Base-by-base conservation (phyloP, 2,797 vertebrate species). In the Cyprinodon diabolis region DNA sequence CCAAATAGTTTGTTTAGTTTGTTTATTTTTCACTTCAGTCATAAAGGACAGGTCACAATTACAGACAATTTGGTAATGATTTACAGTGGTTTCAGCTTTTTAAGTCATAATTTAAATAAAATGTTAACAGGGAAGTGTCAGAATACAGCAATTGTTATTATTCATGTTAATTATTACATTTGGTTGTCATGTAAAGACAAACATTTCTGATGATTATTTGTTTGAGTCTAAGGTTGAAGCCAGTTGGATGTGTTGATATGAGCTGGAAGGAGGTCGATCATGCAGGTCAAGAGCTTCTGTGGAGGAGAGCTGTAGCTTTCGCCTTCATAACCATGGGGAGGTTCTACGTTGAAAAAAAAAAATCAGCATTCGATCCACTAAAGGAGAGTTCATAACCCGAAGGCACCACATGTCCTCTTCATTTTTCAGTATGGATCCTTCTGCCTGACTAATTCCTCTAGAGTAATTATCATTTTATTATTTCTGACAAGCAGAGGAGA, bases 341-440 rank as follows among this genome's bases (percentile, higher is more conserved):
- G 58, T 62, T 62, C 12, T 40, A 65, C 37, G 45, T 7, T 30
- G 30, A 30, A 30, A 30, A 30, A 30, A 45, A 66, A 45, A 47
- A n/a, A 66, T 37, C 13, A 66, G n/a, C 11, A 65, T 65, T 66
- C 45, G 45, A 66, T 66, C 62, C n/a, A 47, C 13, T 23, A 66
- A 66, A 66, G n/a, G 40, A 66, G 45, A 66, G 62, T 14, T 15
- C 6, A 12, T 66, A 23, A 47, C 62, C n/a, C 43, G 45, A 6
- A 47, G 23, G 62, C 21, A 66, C 9, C 45, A 15, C 6, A 15
- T 23, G 12, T 14, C 43, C 21, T 66, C 43, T 23, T 65, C n/a
- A 65, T 13, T 65, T 65, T 40, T 23, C 62, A 47, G 43, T 14
- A 4, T 66, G 21, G 2, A 45, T 66, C 5, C 12, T 66, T 66